Conservation (phyloP, 2,113 vertebrate species). For the Columbina picui region DNA sequence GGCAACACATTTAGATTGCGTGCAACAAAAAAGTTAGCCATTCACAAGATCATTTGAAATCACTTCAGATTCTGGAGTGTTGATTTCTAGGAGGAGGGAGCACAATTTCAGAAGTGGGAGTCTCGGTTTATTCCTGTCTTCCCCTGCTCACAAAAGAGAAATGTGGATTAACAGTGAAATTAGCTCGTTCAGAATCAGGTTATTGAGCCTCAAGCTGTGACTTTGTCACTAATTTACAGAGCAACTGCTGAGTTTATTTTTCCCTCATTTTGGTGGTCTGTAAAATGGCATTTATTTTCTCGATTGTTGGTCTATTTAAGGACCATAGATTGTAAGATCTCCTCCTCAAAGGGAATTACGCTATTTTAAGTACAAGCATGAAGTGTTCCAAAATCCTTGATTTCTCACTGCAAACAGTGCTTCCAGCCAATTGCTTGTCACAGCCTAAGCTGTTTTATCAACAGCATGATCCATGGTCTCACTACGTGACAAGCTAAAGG, state of each 20-base stretch:
- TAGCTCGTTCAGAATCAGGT: neutral
- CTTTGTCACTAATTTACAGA: neutral
- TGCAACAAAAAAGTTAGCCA: neutral
- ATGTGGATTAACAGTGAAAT: neutral
- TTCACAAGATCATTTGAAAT: neutral
- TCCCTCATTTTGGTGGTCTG: neutral
- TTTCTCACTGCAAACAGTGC: neutral
- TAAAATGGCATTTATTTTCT: neutral
- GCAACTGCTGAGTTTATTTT: neutral
- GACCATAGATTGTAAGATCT: neutral
- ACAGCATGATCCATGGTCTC: neutral
- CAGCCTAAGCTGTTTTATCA: conserved; percentile 11
- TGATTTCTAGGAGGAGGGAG: neutral
- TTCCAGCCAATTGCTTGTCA: neutral
- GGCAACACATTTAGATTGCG: accelerated
- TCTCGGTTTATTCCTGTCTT: neutral
- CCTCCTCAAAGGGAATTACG: neutral
- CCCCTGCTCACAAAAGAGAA: neutral
- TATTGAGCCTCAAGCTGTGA: neutral
- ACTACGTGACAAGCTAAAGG: neutral
- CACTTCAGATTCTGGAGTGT: neutral
- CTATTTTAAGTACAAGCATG: neutral
- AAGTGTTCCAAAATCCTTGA: neutral
- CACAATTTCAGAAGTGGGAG: neutral
- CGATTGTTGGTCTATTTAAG: neutral